These are phyloP conservation scores for Oryzias woworae DNA, from an alignment of 2,113 vertebrate species.

Conservation along the genomic window DNA sequence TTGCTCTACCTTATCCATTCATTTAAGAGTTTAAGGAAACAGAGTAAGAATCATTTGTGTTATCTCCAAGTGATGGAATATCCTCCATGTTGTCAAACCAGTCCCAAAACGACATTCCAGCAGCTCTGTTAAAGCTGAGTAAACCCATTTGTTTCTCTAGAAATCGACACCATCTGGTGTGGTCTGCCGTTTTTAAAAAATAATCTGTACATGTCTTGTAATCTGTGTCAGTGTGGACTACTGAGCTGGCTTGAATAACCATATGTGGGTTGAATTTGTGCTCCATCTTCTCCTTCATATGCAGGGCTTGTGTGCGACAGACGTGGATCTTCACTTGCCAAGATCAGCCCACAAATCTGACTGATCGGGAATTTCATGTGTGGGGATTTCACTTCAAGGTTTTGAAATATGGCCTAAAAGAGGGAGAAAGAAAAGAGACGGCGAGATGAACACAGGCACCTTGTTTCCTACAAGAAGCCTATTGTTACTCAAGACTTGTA, in stretches of 20 bases:
- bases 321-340: constrained; percentile 8
- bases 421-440: not conserved
- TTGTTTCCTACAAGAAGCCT: constrained; percentile 32
- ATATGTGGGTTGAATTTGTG: constrained; percentile 15
- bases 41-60: not conserved
- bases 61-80: not conserved
- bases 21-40: not conserved
- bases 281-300: constrained; percentile 12
- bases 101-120: constrained; percentile 16
- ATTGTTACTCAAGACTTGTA: constrained; percentile 61
- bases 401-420: constrained; percentile 7
- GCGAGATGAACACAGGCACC: constrained; percentile 28
- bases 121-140: not conserved
- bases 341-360: constrained; percentile 8
- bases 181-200: constrained; percentile 2
- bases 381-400: constrained; percentile 8
- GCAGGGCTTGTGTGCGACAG: constrained; percentile 16
- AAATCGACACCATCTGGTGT: constrained; percentile 9
- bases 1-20: too few species aligned
- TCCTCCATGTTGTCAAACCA: constrained; percentile 1
- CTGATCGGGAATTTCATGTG: constrained; percentile 7
- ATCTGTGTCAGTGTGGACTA: constrained; percentile 3
- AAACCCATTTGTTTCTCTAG: constrained; percentile 1
- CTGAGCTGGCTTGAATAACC: constrained; percentile 22
- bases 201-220: constrained; percentile 1